These are phyloP conservation scores for Leptopilina syphax DNA, from an alignment of 2,888 invertebrate genomes.

Conservation along the genomic window DNA sequence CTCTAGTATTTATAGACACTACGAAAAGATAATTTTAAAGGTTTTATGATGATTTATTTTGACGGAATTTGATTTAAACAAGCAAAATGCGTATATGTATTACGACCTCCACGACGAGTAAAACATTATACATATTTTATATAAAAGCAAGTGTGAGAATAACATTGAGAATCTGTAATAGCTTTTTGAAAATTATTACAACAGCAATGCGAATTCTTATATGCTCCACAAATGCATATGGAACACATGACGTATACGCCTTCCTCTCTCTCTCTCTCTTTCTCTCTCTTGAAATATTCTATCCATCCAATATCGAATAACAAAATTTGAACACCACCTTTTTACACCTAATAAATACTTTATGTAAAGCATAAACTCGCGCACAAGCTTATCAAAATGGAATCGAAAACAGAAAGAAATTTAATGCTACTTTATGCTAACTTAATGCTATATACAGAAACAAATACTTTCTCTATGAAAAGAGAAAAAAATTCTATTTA, in stretches of 20 bases:
- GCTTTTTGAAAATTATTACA: slow-evolving; percentile 6
- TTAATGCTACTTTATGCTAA: too few species aligned
- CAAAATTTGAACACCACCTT: too few species aligned
- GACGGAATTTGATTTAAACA: slow-evolving; percentile 1
- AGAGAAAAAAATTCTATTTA: too few species aligned
- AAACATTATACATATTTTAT: not conserved
- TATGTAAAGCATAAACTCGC: too few species aligned
- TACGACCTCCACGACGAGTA: slow-evolving; percentile 3
- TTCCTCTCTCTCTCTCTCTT: not conserved
- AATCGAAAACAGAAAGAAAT: too few species aligned
- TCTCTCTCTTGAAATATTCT: too few species aligned
- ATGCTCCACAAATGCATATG: not conserved
- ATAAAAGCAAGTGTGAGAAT: slow-evolving; percentile 1
- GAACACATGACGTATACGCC: not conserved
- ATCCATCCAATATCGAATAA: too few species aligned
- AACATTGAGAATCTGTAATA: slow-evolving; percentile 5
- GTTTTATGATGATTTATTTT: slow-evolving; percentile 11
- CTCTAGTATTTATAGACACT: not conserved
- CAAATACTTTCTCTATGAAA: too few species aligned
- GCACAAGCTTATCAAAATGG: too few species aligned
- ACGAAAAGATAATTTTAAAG: slow-evolving; percentile 3
- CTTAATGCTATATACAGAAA: too few species aligned
- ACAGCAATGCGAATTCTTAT: not conserved
- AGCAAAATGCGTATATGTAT: not conserved
- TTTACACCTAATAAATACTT: too few species aligned